These are phyloP conservation scores for Mnemiopsis leidyi DNA, from an alignment of 37 sponge, comb jelly and placozoan species.

Conservation along the genomic window DNA sequence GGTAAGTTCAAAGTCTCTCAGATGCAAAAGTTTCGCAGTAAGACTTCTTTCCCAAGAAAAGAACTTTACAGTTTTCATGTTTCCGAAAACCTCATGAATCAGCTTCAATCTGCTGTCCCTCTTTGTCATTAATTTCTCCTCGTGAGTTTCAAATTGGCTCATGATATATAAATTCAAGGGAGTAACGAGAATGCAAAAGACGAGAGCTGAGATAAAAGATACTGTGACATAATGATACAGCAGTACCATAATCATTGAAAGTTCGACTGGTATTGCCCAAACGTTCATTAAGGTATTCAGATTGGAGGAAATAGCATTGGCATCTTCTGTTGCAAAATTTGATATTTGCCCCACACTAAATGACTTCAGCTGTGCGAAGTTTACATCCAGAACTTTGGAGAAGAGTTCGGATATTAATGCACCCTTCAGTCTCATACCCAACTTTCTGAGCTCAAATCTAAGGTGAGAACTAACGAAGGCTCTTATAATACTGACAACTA, in stretches of 20 bases:
- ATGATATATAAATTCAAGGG: conserved; percentile 91
- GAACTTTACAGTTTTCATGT: conserved; percentile 76
- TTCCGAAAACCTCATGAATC: background rate
- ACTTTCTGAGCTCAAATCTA: conserved; percentile 79
- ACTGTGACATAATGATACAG: conserved; percentile 87
- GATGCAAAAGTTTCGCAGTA: conserved; percentile 68
- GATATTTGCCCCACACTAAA: conserved; percentile 87
- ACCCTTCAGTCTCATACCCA: conserved; percentile 76
- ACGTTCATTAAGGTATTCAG: conserved; percentile 84
- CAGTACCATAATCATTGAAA: conserved; percentile 78
- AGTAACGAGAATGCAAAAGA: conserved; percentile 77
- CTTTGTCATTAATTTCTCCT: conserved; percentile 84
- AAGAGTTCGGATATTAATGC: conserved; percentile 85
- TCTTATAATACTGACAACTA: background rate
- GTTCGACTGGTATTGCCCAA: conserved; percentile 93
- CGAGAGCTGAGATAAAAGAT: conserved; percentile 87
- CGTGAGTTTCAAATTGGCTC: conserved; percentile 82
- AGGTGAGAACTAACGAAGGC: conserved; percentile 34
- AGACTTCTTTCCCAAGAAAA: conserved; percentile 92
- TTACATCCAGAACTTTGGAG: conserved; percentile 81
- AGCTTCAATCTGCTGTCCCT: conserved; percentile 92
- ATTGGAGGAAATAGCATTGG: conserved; percentile 85
- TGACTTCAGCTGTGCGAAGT: conserved; percentile 68
- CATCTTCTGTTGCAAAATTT: conserved; percentile 94
- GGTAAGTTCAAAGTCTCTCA: conserved; percentile 79